Evolutionary conservation across 37 sponge, comb jelly and placozoan genomes (phyloP), one percentile per base, ranked within the genome.

Genomic region (Hexactinellida sp.): DNA sequence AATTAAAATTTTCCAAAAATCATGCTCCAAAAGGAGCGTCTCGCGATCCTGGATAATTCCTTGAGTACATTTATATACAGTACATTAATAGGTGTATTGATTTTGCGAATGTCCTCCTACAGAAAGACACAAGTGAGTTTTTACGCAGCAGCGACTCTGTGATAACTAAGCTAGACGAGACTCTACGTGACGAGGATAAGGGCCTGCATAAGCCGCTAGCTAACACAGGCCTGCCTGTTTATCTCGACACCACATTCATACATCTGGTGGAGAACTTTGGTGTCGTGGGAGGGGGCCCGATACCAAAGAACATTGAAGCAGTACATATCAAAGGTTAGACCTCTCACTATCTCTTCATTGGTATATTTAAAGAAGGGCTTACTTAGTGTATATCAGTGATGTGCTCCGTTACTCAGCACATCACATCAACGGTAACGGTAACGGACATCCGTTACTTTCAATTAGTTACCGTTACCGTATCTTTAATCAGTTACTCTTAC

Each of bases 21-120:
- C n/a, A n/a, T n/a, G n/a, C n/a, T n/a, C n/a, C n/a, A n/a, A n/a
- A n/a, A n/a, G n/a, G n/a, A n/a, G n/a, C n/a, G n/a, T n/a, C n/a
- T n/a, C n/a, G n/a, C n/a, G n/a, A n/a, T n/a, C n/a, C n/a, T n/a
- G n/a, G n/a, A n/a, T n/a, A n/a, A n/a, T n/a, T n/a, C n/a, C n/a
- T n/a, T n/a, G n/a, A n/a, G n/a, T n/a, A n/a, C n/a, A n/a, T n/a
- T n/a, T n/a, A n/a, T n/a, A n/a, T n/a, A n/a, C n/a, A 32, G 21
- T 25, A 28, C 76, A 21, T n/a, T 63, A 32, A 63, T 28, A 63
- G 76, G 76, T 63, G 76, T 63, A 63, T 63, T 28, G 76, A 63
- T 63, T 63, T 63, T 63, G 76, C 76, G 76, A 63, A 63, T 63
- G 76, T 63, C 76, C 76, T 63, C 30, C 76, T 63, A 63, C 76